Evolutionary conservation across 2,797 vertebrate species (phyloP).

Genomic region (Notoglanidium macrostoma): DNA sequence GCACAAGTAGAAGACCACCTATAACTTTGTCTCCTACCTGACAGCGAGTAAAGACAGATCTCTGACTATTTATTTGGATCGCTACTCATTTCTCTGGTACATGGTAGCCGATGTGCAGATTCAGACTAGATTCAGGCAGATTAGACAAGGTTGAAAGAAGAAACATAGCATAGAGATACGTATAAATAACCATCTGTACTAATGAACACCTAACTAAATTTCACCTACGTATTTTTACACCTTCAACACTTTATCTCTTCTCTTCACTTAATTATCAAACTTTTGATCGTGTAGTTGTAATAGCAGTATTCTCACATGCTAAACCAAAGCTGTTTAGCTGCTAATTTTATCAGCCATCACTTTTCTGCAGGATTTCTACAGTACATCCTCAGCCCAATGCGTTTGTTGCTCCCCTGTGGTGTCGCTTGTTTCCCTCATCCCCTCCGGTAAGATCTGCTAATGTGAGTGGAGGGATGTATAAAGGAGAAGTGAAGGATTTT

Average conservation of each 20-base stretch:
- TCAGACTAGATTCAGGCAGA: neutral
- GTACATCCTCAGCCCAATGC: slow-evolving; percentile 2
- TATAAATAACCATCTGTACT: neutral
- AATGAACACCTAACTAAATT: neutral
- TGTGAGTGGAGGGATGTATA: slow-evolving; percentile 37
- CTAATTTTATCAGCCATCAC: neutral
- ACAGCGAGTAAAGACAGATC: neutral
- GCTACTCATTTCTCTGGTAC: neutral
- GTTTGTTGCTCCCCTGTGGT: slow-evolving; percentile 8
- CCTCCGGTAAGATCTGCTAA: slow-evolving; percentile 45
- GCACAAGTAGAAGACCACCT: slow-evolving; percentile 53
- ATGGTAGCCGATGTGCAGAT: neutral
- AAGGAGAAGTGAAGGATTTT: slow-evolving; percentile 35
- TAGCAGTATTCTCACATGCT: neutral
- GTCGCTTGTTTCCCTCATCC: neutral
- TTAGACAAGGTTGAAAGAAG: neutral
- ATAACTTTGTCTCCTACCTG: neutral
- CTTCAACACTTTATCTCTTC: neutral
- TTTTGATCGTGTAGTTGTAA: neutral
- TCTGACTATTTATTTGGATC: neutral
- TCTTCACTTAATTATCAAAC: neutral
- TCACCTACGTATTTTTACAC: neutral
- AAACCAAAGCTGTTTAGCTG: slow-evolving; percentile 9
- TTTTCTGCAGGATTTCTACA: slow-evolving; percentile 10
- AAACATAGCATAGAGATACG: no score